These are phyloP conservation scores for Hyperoplus lanceolatus DNA, from an alignment of 2,797 vertebrate genomes.

Conservation along the genomic window DNA sequence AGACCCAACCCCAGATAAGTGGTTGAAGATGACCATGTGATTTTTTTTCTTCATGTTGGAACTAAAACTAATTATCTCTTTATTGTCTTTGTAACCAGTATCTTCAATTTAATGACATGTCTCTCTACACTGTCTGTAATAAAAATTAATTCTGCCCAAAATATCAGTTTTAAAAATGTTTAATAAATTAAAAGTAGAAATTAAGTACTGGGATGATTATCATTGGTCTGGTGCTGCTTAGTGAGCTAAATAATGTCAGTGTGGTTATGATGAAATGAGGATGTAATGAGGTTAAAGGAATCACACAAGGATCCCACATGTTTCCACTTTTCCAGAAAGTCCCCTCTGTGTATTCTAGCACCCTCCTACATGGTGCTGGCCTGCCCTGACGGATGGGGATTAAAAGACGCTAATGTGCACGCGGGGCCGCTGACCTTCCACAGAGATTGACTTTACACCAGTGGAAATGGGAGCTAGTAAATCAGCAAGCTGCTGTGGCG, in stretches of 20 bases:
- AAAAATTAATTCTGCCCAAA: not conserved
- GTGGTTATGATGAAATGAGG: slow-evolving; percentile 5
- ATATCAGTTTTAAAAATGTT: not conserved
- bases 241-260: slow-evolving; percentile 3
- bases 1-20: no score
- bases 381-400: slow-evolving; percentile 83
- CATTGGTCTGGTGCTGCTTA: slow-evolving; percentile 9
- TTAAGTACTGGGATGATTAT: not conserved
- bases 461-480: slow-evolving; percentile 91
- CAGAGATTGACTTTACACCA: slow-evolving; percentile 90
- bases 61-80: not conserved
- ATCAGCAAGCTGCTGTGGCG: slow-evolving; percentile 81
- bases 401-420: slow-evolving; percentile 86
- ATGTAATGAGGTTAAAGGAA: slow-evolving; percentile 15
- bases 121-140: not conserved
- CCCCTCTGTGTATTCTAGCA: slow-evolving; percentile 60
- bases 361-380: slow-evolving; percentile 49
- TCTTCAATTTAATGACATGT: slow-evolving; percentile 9
- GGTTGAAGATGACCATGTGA: no score
- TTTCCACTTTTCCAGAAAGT: slow-evolving; percentile 34
- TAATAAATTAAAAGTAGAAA: no score
- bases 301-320: slow-evolving; percentile 26
- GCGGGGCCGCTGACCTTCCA: slow-evolving; percentile 90
- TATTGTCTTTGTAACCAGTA: not conserved
- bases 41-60: not conserved